These are phyloP conservation scores for Thumatha senex DNA, from an alignment of 2,888 invertebrate species.

Conservation along the genomic window DNA sequence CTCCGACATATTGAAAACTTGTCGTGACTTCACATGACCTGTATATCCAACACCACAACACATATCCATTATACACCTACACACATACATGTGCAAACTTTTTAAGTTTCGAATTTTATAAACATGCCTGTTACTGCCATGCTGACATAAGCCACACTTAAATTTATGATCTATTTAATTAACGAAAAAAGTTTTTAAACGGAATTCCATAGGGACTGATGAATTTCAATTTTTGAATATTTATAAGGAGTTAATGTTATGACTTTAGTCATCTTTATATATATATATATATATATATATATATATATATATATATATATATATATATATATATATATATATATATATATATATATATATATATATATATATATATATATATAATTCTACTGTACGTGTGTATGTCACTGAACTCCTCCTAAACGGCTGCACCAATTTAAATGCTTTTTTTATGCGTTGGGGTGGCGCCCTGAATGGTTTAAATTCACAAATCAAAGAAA, in stretches of 20 bases:
- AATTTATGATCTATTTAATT: slow-evolving; percentile 35
- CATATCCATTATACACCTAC: not conserved
- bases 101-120: not conserved
- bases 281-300: too few relatives aligned
- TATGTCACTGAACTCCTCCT: too few relatives aligned
- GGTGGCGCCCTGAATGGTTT: too few relatives aligned
- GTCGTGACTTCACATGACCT: slow-evolving; percentile 44
- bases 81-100: not conserved
- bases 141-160: slow-evolving; percentile 13
- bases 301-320: too few relatives aligned
- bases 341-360: too few relatives aligned
- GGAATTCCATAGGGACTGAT: slow-evolving; percentile 30
- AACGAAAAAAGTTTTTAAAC: slow-evolving; percentile 29
- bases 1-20: slow-evolving; percentile 60
- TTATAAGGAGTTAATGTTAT: slow-evolving; percentile 37
- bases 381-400: too few relatives aligned
- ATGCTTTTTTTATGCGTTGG: too few relatives aligned
- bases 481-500: too few relatives aligned
- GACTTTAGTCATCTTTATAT: slow-evolving; percentile 31
- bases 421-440: too few relatives aligned
- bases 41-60: slow-evolving; percentile 28
- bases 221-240: slow-evolving; percentile 40
- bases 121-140: slow-evolving; percentile 16
- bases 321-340: too few relatives aligned
- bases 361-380: too few relatives aligned